Base-by-base conservation (phyloP, 1,140 invertebrate species). In the Triops longicaudatus region DNA sequence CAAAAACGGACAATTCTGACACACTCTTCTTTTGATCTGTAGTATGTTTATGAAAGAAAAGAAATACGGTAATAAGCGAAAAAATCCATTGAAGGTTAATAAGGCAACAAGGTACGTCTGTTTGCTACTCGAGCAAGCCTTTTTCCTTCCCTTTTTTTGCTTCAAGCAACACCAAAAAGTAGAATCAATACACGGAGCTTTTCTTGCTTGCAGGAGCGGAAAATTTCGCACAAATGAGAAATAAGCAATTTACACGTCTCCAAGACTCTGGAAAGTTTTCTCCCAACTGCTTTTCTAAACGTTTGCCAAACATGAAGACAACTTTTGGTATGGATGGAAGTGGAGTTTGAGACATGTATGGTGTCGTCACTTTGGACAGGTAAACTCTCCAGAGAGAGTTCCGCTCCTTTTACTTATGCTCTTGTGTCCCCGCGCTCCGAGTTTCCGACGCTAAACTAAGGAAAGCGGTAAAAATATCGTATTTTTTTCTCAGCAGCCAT, bases 371-470 rank as follows among this genome's bases (percentile, higher is more conserved):
- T 63, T 63, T 63, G 50, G 50, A 63, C 50, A 63, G 50, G 50
- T 63, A 63, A 63, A 63, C 17, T 63, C 50, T n/a, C 50, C 50
- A 22, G n/a, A 63, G 50, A 63, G 50, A n/a, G 50, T 22, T 22
- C 50, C 22, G 50, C 50, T 63, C 50, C 50, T 63, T 63, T 63
- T 63, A 63, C 50, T 63, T 63, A 63, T 63, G 50, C 50, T 63
- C 50, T n/a, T 63, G 50, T 63, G 50, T 22, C 50, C 50, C 50
- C 10, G 50, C 10, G 50, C 17, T 63, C 50, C 50, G 22, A 63
- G 50, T 63, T 63, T 63, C 22, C 14, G 17, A 17, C 10, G 50
- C 50, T 63, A 63, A 63, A 63, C 50, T 10, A 9, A 22, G 50
- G 9, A 14, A 63, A 1, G 14, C 14, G 50, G 50, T 63, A 63